A percentile compares a stretch with the other conserved stretches of the same genome.
phyloP scores from a whole-genome alignment of 2,888 invertebrate species.

The Nemapogon koenigi region DNA sequence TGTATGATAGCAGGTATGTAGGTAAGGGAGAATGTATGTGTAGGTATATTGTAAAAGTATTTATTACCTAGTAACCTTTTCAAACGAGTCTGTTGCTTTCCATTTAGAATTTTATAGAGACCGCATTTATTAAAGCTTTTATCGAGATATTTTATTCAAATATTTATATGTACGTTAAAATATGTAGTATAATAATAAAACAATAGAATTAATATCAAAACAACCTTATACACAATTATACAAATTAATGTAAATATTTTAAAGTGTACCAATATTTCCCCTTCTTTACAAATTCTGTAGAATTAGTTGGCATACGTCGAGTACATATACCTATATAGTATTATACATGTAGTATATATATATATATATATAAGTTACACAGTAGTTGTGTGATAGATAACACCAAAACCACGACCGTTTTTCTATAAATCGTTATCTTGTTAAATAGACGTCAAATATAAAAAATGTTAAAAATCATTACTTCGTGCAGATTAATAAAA shows the following conservation, averaged over 20 bases:
- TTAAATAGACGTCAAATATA: too few species aligned
- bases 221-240: conserved; percentile 57
- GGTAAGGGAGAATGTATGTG: too few species aligned
- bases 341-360: too few species aligned
- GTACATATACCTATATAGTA: neutral
- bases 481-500: too few species aligned
- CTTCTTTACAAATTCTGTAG: conserved; percentile 63
- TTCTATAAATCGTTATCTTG: too few species aligned
- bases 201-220: conserved; percentile 33
- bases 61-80: too few species aligned
- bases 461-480: too few species aligned
- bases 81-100: too few species aligned
- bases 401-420: neutral
- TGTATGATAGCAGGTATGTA: too few species aligned
- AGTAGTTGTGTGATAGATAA: neutral
- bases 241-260: conserved; percentile 52
- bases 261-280: conserved; percentile 55
- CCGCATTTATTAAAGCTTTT: too few species aligned
- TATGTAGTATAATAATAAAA: conserved; percentile 38
- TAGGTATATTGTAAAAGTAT: too few species aligned
- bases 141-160: conserved; percentile 58
- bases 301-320: neutral
- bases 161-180: conserved; percentile 57
- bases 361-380: neutral
- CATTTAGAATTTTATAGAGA: too few species aligned